Percentiles rank a stretch among this genome's conserved stretches.
Conservation (phyloP, 2,113 vertebrate genomes). For the Thryonomys swinderianus region DNA sequence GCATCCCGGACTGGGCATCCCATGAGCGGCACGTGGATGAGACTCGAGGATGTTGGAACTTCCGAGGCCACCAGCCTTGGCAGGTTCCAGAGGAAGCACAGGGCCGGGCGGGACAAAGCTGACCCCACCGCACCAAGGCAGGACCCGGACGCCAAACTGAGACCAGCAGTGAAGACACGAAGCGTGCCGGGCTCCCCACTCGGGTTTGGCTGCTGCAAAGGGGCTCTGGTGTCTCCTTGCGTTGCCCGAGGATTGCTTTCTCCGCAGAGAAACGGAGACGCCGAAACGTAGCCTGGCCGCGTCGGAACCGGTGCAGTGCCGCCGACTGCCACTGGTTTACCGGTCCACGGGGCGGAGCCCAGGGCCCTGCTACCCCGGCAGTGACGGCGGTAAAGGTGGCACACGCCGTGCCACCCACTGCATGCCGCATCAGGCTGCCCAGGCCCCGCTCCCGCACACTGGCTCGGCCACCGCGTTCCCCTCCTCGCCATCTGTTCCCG, state of each 20-base stretch:
- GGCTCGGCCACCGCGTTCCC: constrained; percentile 83
- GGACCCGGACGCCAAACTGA: not conserved
- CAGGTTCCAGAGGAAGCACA: not conserved
- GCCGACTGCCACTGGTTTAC: accelerated
- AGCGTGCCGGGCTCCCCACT: not conserved
- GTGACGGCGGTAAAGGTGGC: not conserved
- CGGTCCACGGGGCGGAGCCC: not conserved
- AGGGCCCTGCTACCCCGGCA: not conserved
- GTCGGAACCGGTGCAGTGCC: accelerated
- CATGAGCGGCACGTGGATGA: accelerated
- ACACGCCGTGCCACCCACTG: constrained; percentile 17
- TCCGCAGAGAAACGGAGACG: not conserved
- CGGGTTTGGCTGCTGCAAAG: not conserved
- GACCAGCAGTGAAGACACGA: not conserved
- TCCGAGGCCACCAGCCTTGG: not conserved
- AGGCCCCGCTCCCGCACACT: constrained; percentile 82
- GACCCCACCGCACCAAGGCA: not conserved
- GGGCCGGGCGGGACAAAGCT: not conserved
- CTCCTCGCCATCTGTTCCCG: constrained; percentile 93
- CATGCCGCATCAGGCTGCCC: constrained; percentile 76
- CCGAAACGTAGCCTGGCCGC: not conserved
- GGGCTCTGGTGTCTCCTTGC: not conserved
- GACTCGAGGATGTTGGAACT: not conserved
- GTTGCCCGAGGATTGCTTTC: not conserved
- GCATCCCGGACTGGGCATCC: no score